Percentiles rank a stretch among this genome's conserved stretches.
These are phyloP conservation scores for Raja brachyura DNA, from an alignment of 2,113 vertebrate genomes.

Conservation along the genomic window DNA sequence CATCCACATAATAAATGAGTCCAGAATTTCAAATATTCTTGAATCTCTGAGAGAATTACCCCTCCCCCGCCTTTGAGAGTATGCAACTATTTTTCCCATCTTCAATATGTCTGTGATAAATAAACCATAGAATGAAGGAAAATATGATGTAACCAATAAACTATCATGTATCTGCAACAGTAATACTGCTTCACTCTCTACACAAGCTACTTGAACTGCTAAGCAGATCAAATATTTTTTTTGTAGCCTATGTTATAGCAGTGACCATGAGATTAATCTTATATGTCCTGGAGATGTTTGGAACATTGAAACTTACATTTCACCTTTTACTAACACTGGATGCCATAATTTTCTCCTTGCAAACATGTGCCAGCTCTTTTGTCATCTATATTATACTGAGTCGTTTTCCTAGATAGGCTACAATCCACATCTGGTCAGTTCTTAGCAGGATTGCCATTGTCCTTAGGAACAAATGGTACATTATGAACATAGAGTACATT, in stretches of 20 bases:
- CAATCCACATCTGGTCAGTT: neutral
- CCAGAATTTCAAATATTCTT: too few relatives aligned
- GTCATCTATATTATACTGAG: neutral
- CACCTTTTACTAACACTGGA: neutral
- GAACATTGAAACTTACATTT: neutral
- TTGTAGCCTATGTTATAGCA: neutral
- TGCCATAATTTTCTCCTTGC: neutral
- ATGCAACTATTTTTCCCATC: neutral
- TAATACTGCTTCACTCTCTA: too few relatives aligned
- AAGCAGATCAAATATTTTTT: too few relatives aligned
- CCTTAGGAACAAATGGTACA: neutral
- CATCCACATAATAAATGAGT: too few relatives aligned
- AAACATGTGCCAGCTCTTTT: neutral
- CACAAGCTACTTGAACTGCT: too few relatives aligned
- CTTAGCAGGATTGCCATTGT: neutral
- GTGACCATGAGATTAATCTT: neutral
- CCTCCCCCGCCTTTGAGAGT: too few relatives aligned
- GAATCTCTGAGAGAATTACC: too few relatives aligned
- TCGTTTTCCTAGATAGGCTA: neutral
- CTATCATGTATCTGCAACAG: too few relatives aligned
- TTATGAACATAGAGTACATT: neutral
- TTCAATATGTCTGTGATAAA: neutral
- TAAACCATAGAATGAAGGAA: neutral
- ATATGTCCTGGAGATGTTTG: neutral
- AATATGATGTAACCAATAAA: neutral